Percentiles rank a stretch among this genome's conserved stretches.
These are phyloP conservation scores for Drosophila biarmipes DNA, from an alignment of 1,140 invertebrate genomes.

Conservation along the genomic window DNA sequence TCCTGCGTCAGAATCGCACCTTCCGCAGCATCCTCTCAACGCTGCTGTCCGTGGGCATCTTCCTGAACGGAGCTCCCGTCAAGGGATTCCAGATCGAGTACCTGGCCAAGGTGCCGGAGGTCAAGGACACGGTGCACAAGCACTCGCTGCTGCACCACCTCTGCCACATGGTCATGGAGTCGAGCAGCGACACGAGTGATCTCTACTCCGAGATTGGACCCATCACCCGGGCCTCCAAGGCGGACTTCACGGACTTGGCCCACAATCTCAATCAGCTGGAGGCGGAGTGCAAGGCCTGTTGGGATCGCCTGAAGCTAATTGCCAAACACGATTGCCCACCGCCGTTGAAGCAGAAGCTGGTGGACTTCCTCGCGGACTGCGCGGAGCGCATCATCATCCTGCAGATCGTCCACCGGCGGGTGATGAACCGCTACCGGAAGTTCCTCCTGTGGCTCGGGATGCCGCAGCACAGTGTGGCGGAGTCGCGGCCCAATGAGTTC, in stretches of 20 bases:
- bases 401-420: conserved; percentile 94
- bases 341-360: conserved; percentile 96
- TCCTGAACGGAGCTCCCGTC: conserved; percentile 97
- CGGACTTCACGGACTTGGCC: conserved; percentile 95
- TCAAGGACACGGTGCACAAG: conserved; percentile 99
- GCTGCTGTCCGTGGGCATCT: conserved; percentile 97
- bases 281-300: conserved; percentile 97
- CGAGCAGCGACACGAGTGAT: conserved; percentile 97
- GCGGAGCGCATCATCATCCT: conserved; percentile 98
- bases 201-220: conserved; percentile 98
- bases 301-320: conserved; percentile 98
- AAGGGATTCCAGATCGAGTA: conserved; percentile 99
- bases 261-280: conserved; percentile 95
- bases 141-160: conserved; percentile 98
- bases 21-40: conserved; percentile 97
- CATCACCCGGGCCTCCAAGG: conserved; percentile 96
- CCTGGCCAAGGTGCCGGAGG: conserved; percentile 97
- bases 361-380: conserved; percentile 97
- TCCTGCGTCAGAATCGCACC: conserved; percentile 95
- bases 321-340: conserved; percentile 97
- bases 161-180: conserved; percentile 98
- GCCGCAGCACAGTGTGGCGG: conserved; percentile 91
- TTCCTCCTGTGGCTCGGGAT: conserved; percentile 98
- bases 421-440: conserved; percentile 97
- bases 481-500: conserved; percentile 96